phyloP scores from a whole-genome alignment of 2,888 invertebrate genomes.

The Yponomeuta malinellus region DNA sequence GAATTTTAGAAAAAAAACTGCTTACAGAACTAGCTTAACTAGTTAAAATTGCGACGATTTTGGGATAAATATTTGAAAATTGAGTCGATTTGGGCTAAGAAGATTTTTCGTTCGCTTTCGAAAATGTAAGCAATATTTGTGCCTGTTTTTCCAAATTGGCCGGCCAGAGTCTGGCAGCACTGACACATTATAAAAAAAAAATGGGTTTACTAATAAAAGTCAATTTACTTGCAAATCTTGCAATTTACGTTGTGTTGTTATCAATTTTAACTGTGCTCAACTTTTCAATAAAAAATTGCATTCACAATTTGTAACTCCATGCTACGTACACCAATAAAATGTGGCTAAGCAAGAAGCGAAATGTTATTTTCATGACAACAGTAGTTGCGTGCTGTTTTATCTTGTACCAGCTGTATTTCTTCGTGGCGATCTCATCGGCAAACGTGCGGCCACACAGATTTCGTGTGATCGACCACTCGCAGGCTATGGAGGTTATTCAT shows the following conservation, averaged over 20 bases:
- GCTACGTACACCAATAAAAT: conserved; percentile 23
- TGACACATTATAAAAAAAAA: too few relatives aligned
- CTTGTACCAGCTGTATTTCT: conserved; percentile 64
- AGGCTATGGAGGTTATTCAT: conserved; percentile 37
- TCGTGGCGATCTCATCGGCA: conserved; percentile 52
- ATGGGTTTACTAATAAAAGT: neutral
- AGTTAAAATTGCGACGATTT: too few relatives aligned
- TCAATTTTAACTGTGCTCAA: neutral
- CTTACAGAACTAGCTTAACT: too few relatives aligned
- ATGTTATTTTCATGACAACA: conserved; percentile 48
- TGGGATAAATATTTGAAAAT: too few relatives aligned
- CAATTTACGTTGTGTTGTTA: neutral
- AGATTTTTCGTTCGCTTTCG: too few relatives aligned
- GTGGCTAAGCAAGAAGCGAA: conserved; percentile 61
- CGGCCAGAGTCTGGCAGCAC: too few relatives aligned
- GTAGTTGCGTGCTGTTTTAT: conserved; percentile 53
- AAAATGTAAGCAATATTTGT: too few relatives aligned
- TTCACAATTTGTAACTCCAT: neutral
- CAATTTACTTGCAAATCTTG: too few relatives aligned
- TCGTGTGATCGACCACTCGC: conserved; percentile 40
- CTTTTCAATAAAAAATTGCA: neutral
- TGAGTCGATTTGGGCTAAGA: too few relatives aligned
- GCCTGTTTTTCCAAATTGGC: too few relatives aligned
- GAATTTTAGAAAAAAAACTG: too few relatives aligned
- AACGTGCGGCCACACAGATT: conserved; percentile 32